Conservation (phyloP, 2,888 invertebrate species). For the Parelbella ahira region DNA sequence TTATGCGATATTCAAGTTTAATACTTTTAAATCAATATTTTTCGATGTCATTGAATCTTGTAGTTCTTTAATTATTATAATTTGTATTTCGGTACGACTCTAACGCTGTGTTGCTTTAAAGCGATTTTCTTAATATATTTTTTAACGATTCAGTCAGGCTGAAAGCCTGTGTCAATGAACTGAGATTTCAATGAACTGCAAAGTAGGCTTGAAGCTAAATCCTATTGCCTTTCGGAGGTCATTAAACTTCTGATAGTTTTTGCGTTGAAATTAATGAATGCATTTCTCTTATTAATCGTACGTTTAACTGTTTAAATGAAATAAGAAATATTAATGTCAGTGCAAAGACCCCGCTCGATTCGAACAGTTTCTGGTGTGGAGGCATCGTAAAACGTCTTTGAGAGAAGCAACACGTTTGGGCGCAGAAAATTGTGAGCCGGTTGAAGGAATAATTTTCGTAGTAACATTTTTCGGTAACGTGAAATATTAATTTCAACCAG, state of each 20-base stretch:
- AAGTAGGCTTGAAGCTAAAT: slow-evolving; percentile 27
- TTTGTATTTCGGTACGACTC: slow-evolving; percentile 5
- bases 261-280: slow-evolving; percentile 16
- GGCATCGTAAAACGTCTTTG: slow-evolving; percentile 2
- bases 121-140: slow-evolving; percentile 1
- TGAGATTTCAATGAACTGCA: slow-evolving; percentile 24
- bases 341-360: slow-evolving; percentile 3
- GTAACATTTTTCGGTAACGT: slow-evolving; percentile 2
- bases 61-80: slow-evolving; percentile 21
- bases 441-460: background rate
- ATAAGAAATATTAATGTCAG: background rate
- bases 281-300: slow-evolving; percentile 5
- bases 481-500: slow-evolving; percentile 13
- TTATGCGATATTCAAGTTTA: slow-evolving; percentile 43
- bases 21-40: slow-evolving; percentile 30
- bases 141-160: slow-evolving; percentile 19
- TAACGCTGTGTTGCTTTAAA: background rate
- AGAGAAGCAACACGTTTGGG: slow-evolving; percentile 8
- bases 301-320: slow-evolving; percentile 4
- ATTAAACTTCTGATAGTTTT: slow-evolving; percentile 24
- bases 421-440: slow-evolving; percentile 6
- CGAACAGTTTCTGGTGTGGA: background rate
- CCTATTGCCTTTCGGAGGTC: slow-evolving; percentile 26
- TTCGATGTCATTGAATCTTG: slow-evolving; percentile 25
- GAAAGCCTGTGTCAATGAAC: slow-evolving; percentile 32